Percentiles rank a stretch among this genome's conserved stretches.
Conservation (phyloP, 2,797 vertebrate genomes). For the Brachymystax lenok region DNA sequence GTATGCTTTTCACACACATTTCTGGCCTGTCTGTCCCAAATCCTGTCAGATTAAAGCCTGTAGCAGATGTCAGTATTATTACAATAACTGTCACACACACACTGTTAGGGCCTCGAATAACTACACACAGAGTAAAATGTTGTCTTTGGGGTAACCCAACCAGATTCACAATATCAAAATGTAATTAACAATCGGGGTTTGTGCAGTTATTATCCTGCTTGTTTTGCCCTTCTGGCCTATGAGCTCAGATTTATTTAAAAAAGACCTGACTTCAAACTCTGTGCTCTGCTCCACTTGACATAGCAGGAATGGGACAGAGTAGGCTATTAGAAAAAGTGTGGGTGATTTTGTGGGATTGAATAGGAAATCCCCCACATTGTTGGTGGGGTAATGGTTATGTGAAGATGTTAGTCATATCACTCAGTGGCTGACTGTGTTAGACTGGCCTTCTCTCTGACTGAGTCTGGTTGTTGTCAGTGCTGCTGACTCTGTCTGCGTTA, state of each 20-base stretch:
- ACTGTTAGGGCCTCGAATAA: slow-evolving; percentile 18
- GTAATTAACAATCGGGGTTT: background rate
- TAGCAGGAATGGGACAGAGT: background rate
- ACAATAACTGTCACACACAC: no score
- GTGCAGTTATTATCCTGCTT: background rate
- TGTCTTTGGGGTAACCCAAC: background rate
- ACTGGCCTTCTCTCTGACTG: background rate
- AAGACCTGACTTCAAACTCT: no score
- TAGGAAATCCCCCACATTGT: background rate
- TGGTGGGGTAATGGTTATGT: background rate
- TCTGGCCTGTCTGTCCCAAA: no score
- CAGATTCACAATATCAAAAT: background rate
- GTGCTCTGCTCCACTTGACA: no score
- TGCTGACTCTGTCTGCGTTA: background rate
- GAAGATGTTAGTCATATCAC: background rate
- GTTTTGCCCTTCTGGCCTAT: background rate
- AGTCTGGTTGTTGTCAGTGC: slow-evolving; percentile 9
- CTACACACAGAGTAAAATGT: background rate
- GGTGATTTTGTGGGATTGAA: background rate
- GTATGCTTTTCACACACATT: no score
- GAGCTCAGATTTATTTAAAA: no score
- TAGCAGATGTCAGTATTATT: slow-evolving; percentile 17
- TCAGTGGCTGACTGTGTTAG: background rate
- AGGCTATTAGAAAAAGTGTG: background rate
- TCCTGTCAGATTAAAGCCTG: background rate